phyloP scores from a whole-genome alignment of 2,113 vertebrate species.

The Pycnonotus jocosus region DNA sequence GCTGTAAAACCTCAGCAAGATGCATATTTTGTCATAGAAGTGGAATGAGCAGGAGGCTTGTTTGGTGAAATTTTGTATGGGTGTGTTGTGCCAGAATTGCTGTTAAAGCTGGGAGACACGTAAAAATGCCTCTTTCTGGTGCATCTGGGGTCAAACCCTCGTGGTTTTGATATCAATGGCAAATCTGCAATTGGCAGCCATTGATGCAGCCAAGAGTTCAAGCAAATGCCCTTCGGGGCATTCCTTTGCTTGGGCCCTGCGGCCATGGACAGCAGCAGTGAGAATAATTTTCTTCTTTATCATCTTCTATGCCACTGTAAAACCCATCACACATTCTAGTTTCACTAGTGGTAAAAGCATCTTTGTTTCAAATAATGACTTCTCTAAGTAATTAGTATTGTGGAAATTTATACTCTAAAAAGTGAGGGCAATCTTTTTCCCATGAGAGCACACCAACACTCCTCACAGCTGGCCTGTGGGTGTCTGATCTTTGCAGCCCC shows the following conservation, averaged over 20 bases:
- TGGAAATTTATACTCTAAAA: neutral
- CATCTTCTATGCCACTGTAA: neutral
- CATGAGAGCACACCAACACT: fast-evolving
- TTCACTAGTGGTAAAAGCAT: neutral
- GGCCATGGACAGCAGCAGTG: neutral
- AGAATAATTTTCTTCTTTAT: neutral
- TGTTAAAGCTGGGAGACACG: neutral
- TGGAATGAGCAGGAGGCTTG: neutral
- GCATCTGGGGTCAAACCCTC: neutral
- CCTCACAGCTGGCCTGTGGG: fast-evolving
- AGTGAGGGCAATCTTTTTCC: neutral
- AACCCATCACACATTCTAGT: neutral
- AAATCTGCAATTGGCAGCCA: neutral
- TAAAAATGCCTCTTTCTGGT: neutral
- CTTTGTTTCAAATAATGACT: neutral
- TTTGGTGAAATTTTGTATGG: neutral
- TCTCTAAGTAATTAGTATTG: neutral
- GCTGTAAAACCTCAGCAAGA: neutral
- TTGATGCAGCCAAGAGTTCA: neutral
- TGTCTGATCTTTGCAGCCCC: neutral
- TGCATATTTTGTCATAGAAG: neutral
- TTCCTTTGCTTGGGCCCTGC: neutral
- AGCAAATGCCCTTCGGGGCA: neutral
- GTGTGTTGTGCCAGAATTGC: neutral
- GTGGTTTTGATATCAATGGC: neutral